phyloP scores from a whole-genome alignment of 2,797 vertebrate species.

The Spea hammondii region DNA sequence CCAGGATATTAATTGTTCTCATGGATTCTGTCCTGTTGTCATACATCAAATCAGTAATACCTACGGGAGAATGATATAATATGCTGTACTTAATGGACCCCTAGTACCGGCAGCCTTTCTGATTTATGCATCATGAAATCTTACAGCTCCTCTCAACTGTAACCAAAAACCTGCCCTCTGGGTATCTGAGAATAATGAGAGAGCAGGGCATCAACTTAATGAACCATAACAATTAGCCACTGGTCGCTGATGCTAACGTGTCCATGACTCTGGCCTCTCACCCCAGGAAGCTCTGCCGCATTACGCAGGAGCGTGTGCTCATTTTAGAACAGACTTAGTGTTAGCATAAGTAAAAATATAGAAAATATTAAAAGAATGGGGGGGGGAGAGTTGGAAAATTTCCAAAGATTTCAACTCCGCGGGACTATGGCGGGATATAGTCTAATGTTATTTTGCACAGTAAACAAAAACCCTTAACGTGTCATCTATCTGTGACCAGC shows the following conservation, averaged over 20 bases:
- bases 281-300: background rate
- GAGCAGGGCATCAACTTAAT: background rate
- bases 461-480: background rate
- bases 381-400: background rate
- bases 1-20: slow-evolving; percentile 94
- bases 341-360: background rate
- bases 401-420: background rate
- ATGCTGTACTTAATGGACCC: no score
- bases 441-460: background rate
- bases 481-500: background rate
- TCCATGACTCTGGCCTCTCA: background rate
- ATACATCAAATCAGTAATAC: slow-evolving; percentile 85
- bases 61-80: slow-evolving; percentile 59
- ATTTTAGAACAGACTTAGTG: background rate
- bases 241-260: background rate
- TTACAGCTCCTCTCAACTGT: background rate
- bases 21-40: slow-evolving; percentile 97
- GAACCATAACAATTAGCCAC: background rate
- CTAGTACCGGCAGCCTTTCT: background rate
- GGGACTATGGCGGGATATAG: background rate
- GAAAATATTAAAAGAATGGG: background rate
- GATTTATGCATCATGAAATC: background rate
- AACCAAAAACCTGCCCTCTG: background rate
- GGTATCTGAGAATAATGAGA: background rate
- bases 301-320: background rate